Evolutionary conservation across 2,797 vertebrate species (phyloP).

Genomic region (Phyllotis vaccarum): DNA sequence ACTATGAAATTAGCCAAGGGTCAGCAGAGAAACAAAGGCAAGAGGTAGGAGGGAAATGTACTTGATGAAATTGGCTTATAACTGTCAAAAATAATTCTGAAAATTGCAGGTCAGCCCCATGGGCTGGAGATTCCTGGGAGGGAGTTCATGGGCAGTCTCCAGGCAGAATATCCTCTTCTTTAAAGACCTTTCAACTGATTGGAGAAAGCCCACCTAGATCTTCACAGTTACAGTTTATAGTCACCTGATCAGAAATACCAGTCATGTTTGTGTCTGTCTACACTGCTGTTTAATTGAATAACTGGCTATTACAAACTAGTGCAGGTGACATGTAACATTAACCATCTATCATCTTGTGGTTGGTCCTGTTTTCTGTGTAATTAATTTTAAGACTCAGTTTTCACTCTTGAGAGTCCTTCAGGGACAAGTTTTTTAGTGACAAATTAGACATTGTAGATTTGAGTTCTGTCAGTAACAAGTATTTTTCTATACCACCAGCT

Average conservation of each 20-base stretch:
- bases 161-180: background rate
- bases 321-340: background rate
- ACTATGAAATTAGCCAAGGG: background rate
- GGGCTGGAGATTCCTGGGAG: background rate
- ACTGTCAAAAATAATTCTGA: background rate
- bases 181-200: background rate
- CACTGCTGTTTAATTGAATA: background rate
- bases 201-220: background rate
- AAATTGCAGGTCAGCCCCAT: background rate
- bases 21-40: background rate
- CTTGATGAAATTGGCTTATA: background rate
- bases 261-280: too few relatives aligned
- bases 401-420: background rate
- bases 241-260: background rate
- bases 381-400: conserved; percentile 9
- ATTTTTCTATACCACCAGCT: background rate
- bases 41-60: background rate
- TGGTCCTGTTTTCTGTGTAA: background rate
- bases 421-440: background rate
- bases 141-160: background rate
- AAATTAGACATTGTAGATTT: conserved; percentile 27
- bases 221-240: background rate
- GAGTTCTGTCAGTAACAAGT: background rate
- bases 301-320: background rate
- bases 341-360: background rate